Evolutionary conservation across 2,113 vertebrate species (phyloP), one percentile per base, ranked within the genome.

Genomic region (Erpornis zantholeuca): DNA sequence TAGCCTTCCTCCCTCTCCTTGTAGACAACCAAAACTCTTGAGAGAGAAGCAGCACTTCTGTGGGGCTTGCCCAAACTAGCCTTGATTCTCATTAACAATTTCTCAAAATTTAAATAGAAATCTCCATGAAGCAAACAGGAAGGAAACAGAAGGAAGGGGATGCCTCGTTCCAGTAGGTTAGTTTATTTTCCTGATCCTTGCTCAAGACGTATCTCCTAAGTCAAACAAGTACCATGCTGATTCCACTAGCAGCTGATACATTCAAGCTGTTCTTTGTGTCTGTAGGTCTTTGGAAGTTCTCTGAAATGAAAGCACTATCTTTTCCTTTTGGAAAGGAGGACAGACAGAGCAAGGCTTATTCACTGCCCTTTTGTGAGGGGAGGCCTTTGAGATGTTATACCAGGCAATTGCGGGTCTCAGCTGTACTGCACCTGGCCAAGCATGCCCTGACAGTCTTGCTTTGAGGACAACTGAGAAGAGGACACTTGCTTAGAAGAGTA

Each of bases 331-430:
- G 98, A 98, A 95, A 98, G 86, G 61, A 96, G 69, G 31, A 87
- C 92, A 11, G 97, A 97, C 5, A 97, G 94, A 68, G 57, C 70
- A 82, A 98, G 98, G 87, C 71, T 98, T 17, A 98, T 99, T 63
- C 98, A 98, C 79, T 98, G 98, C 88, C 98, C 97, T 85, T 99
- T 98, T 7, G 97, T 98, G 71, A 97, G 98, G 54, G 98, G 92
- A 65, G 97, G 97, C 24, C 96, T 98, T 36, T 97, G 96, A 85
- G 98, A 98, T 98, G 7, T 98, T 98, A 96, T 98, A 98, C 98
- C 95, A 40, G 52, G 61, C 7, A 40, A 70, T 27, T 15, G 16
- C 50, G 76, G 24, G 36, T 44, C 35, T 69, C 40, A 11, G 18
- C 11, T 25, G 27, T 21, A 36, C 33, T 18, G 65, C 52, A 47